These are phyloP conservation scores for Montipora capricornis DNA, from an alignment of 64 coral and sea anemone species.

Conservation along the genomic window DNA sequence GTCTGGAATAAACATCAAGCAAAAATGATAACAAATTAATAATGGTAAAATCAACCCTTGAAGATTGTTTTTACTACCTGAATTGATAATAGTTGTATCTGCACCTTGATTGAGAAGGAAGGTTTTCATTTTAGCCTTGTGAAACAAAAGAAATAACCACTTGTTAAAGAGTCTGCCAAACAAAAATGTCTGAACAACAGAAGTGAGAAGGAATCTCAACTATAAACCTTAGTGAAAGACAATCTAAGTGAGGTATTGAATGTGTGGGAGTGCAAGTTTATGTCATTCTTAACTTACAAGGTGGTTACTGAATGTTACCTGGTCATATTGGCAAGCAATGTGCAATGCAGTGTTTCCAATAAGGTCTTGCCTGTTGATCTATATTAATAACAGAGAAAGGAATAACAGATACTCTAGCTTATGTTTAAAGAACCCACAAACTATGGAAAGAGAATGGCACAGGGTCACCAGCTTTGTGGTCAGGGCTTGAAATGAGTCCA, in stretches of 20 bases:
- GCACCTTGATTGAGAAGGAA: slow-evolving; percentile 67
- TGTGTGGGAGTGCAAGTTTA: too few species aligned
- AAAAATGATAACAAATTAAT: too few species aligned
- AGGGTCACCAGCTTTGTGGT: too few species aligned
- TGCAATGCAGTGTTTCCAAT: slow-evolving; percentile 89
- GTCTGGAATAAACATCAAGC: too few species aligned
- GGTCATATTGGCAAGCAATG: slow-evolving; percentile 77
- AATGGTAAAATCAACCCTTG: too few species aligned
- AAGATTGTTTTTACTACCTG: slow-evolving; percentile 27
- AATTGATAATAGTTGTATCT: slow-evolving; percentile 64
- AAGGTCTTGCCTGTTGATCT: slow-evolving; percentile 91
- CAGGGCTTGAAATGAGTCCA: too few species aligned
- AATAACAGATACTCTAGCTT: too few species aligned
- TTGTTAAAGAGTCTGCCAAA: not conserved
- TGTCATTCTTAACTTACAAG: not conserved
- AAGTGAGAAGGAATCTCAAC: not conserved
- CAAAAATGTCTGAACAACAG: not conserved
- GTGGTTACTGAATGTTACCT: slow-evolving; percentile 45
- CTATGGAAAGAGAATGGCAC: not conserved
- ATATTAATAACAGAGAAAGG: not conserved
- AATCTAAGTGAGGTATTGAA: too few species aligned
- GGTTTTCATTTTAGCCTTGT: slow-evolving; percentile 39
- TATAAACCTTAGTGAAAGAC: not conserved
- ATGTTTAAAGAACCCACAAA: too few species aligned
- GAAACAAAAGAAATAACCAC: not conserved